These are phyloP conservation scores for Dolichallabes microphthalmus DNA, from an alignment of 2,113 vertebrate species.

Conservation along the genomic window DNA sequence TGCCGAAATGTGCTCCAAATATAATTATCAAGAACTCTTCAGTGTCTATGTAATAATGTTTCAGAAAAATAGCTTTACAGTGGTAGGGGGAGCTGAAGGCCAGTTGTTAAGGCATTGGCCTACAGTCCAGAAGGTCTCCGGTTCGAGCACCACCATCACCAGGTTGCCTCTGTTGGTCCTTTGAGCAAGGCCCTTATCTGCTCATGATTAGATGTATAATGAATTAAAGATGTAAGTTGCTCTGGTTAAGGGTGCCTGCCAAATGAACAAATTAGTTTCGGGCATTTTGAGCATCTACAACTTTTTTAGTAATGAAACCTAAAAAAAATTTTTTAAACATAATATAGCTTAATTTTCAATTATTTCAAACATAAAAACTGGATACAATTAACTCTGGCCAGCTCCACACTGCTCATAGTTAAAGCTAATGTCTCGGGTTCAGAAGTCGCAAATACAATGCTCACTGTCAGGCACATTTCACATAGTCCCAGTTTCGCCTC, in stretches of 20 bases:
- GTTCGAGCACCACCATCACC: too few species aligned
- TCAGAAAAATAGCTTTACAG: neutral
- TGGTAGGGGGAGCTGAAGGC: too few species aligned
- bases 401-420: too few species aligned
- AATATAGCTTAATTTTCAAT: neutral
- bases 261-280: neutral
- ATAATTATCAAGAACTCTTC: neutral
- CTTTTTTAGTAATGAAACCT: neutral
- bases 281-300: neutral
- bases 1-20: neutral
- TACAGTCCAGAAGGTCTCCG: too few species aligned
- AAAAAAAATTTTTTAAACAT: neutral
- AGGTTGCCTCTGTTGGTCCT: too few species aligned
- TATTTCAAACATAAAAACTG: neutral
- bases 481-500: slow-evolving; percentile 35
- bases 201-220: too few species aligned
- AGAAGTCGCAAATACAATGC: slow-evolving; percentile 37
- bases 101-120: too few species aligned
- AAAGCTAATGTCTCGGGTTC: slow-evolving; percentile 10
- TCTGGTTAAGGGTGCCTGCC: too few species aligned
- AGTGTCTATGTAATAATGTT: neutral
- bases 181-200: too few species aligned
- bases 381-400: neutral
- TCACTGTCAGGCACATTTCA: slow-evolving; percentile 53
- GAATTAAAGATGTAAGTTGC: too few species aligned